Conservation (phyloP, 1,140 invertebrate genomes). For the Spodoptera litura region DNA sequence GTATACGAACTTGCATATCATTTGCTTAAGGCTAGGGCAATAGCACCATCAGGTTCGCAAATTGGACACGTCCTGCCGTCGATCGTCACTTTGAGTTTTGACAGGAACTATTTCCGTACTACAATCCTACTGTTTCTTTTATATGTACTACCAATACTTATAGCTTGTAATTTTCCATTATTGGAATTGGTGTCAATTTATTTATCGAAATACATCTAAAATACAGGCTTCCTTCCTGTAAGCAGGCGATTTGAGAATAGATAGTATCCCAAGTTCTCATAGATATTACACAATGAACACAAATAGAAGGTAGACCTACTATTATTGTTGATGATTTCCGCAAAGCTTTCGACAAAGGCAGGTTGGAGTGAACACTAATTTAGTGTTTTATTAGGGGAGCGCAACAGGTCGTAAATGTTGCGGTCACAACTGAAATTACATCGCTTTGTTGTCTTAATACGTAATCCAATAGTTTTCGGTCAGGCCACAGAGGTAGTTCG, state of each 20-base stretch:
- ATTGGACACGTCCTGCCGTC: slow-evolving; percentile 8
- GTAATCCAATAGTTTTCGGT: slow-evolving; percentile 72
- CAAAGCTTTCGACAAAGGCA: slow-evolving; percentile 28
- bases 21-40: background rate
- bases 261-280: background rate
- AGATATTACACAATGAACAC: slow-evolving; percentile 1
- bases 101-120: background rate
- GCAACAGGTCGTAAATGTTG: slow-evolving; percentile 78
- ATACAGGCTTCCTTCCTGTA: too few relatives aligned
- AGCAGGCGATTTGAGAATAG: too few relatives aligned
- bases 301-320: too few relatives aligned
- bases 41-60: background rate
- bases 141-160: background rate
- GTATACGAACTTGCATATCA: background rate
- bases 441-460: slow-evolving; percentile 73
- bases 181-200: background rate
- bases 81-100: background rate
- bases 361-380: slow-evolving; percentile 20
- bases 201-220: background rate
- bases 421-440: slow-evolving; percentile 78
- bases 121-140: background rate
- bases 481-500: slow-evolving; percentile 30
- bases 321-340: slow-evolving; percentile 9
- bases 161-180: background rate
- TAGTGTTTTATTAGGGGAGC: slow-evolving; percentile 57